phyloP scores from a whole-genome alignment of 2,888 invertebrate genomes.

The Drosophila parthenogenetica region DNA sequence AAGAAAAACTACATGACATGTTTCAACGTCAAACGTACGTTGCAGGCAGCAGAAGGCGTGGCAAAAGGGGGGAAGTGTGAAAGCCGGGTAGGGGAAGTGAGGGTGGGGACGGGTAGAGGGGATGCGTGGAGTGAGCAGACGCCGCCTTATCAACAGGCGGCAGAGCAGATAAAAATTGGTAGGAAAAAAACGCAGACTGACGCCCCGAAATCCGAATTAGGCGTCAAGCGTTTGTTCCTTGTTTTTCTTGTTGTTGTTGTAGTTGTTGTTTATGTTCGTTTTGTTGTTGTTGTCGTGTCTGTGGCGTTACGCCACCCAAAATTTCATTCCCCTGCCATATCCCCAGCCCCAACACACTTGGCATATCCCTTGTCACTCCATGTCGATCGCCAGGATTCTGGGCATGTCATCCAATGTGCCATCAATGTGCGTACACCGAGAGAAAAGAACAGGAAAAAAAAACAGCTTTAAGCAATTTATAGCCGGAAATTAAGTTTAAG shows the following conservation, averaged over 20 bases:
- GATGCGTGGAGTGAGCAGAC: not conserved
- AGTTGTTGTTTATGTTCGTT: not conserved
- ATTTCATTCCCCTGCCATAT: not conserved
- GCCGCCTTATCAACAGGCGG: constrained; percentile 64
- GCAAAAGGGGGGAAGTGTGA: not conserved
- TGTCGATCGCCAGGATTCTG: constrained; percentile 57
- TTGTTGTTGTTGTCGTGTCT: constrained; percentile 12
- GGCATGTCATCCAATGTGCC: constrained; percentile 29
- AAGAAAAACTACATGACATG: constrained; percentile 70
- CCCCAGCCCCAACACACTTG: constrained; percentile 17
- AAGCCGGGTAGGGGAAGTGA: not conserved
- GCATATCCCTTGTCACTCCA: constrained; percentile 22
- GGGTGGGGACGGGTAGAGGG: not conserved
- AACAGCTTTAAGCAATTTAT: too few species aligned
- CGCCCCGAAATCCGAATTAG: constrained; percentile 58
- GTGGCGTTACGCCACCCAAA: constrained; percentile 14
- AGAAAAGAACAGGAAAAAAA: not conserved
- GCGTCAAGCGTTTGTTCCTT: constrained; percentile 29
- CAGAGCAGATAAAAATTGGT: constrained; percentile 49
- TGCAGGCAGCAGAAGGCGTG: not conserved
- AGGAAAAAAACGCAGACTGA: constrained; percentile 41
- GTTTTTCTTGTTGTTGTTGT: not conserved
- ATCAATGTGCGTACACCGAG: not conserved
- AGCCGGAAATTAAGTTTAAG: too few species aligned
- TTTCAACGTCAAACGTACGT: constrained; percentile 59